These are phyloP conservation scores for Saturnia japonica DNA, from an alignment of 2,888 invertebrate species.

Conservation along the genomic window DNA sequence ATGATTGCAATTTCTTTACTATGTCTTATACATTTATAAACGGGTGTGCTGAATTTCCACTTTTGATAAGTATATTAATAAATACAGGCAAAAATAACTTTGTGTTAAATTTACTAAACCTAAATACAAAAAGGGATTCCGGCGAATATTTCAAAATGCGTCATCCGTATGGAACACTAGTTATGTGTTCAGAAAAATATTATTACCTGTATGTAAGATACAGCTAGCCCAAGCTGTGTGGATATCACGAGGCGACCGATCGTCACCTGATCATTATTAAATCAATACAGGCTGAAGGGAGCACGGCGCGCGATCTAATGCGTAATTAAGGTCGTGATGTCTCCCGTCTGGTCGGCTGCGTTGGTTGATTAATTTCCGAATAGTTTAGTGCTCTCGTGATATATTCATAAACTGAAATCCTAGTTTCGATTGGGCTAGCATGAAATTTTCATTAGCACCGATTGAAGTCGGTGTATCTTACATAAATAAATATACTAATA, in stretches of 20 bases:
- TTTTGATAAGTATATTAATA: too few species aligned
- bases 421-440: not conserved
- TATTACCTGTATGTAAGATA: too few species aligned
- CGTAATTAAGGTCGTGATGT: constrained; percentile 11
- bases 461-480: not conserved
- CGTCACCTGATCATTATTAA: constrained; percentile 8
- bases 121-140: too few species aligned
- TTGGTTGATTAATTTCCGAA: constrained; percentile 5
- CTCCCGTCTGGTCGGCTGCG: constrained; percentile 13
- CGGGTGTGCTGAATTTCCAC: not conserved
- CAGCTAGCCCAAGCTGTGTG: not conserved
- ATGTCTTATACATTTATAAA: not conserved
- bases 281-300: constrained; percentile 2
- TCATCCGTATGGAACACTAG: too few species aligned
- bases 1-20: not conserved
- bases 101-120: not conserved
- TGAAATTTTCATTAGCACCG: constrained; percentile 3
- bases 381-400: constrained; percentile 6
- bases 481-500: not conserved
- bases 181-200: too few species aligned
- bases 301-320: not conserved
- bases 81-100: not conserved
- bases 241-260: not conserved
- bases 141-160: too few species aligned
- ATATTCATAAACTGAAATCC: constrained; percentile 1